Evolutionary conservation across 2,113 vertebrate species (phyloP).

Genomic region (Penelope pileata): DNA sequence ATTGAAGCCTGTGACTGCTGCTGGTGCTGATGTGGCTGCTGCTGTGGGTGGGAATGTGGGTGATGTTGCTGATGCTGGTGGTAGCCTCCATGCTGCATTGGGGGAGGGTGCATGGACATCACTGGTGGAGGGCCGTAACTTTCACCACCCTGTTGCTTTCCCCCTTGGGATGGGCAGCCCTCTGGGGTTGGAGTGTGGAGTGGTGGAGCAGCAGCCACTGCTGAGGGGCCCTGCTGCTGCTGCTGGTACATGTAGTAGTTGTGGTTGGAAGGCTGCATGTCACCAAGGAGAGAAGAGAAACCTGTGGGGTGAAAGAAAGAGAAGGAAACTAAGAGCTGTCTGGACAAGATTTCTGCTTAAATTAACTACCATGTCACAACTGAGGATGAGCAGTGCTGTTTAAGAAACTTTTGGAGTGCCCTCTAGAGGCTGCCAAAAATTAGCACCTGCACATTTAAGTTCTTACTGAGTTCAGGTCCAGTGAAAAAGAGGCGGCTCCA

Average conservation of each 20-base stretch:
- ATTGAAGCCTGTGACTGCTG: constrained; percentile 76
- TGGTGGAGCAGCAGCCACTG: constrained; percentile 74
- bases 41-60: constrained; percentile 73
- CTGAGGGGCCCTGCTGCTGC: constrained; percentile 74
- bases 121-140: constrained; percentile 75
- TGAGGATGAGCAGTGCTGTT: background rate
- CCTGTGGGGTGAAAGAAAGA: constrained; percentile 41
- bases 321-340: background rate
- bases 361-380: background rate
- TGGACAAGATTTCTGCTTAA: background rate
- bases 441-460: background rate
- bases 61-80: constrained; percentile 80
- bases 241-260: constrained; percentile 85
- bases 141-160: constrained; percentile 74
- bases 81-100: constrained; percentile 78
- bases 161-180: constrained; percentile 75
- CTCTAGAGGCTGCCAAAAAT: constrained; percentile 29
- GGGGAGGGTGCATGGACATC: constrained; percentile 79
- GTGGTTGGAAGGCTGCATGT: constrained; percentile 82
- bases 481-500: background rate
- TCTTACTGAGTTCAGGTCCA: background rate
- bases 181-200: constrained; percentile 91
- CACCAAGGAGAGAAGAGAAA: constrained; percentile 81
- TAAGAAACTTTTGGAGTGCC: constrained; percentile 2
- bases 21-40: constrained; percentile 68